Conservation (phyloP, 2,888 invertebrate species). For the Malthinus flaveolus region DNA sequence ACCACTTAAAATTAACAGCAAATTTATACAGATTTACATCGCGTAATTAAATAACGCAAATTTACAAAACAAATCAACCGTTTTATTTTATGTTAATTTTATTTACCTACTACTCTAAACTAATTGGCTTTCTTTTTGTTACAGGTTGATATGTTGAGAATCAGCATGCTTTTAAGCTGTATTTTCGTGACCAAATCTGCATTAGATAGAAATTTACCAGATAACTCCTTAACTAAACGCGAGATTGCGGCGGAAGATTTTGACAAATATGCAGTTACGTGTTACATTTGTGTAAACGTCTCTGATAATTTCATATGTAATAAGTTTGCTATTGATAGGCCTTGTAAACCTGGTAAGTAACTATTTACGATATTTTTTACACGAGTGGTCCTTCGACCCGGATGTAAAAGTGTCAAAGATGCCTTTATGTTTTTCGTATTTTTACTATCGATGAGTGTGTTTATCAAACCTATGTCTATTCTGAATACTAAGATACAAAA, state of each 20-base stretch:
- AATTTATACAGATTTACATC: conserved; percentile 10
- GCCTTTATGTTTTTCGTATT: too few relatives aligned
- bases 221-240: conserved; percentile 29
- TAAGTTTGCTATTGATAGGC: conserved; percentile 65
- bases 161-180: conserved; percentile 54
- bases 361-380: not conserved
- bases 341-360: conserved; percentile 58
- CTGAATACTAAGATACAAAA: too few relatives aligned
- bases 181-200: conserved; percentile 54
- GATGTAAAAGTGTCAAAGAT: not conserved
- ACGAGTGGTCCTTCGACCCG: not conserved
- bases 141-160: conserved; percentile 55
- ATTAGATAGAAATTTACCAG: conserved; percentile 31
- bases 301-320: conserved; percentile 67
- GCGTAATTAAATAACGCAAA: conserved; percentile 6
- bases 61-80: not conserved
- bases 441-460: too few relatives aligned
- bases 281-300: conserved; percentile 67
- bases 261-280: conserved; percentile 57
- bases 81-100: too few relatives aligned
- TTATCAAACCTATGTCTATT: too few relatives aligned
- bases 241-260: conserved; percentile 39
- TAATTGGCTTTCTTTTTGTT: conserved; percentile 35
- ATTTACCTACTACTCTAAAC: too few relatives aligned
- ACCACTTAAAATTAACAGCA: conserved; percentile 19